phyloP scores from a whole-genome alignment of 2,888 invertebrate genomes.

The Ectemnius continuus region DNA sequence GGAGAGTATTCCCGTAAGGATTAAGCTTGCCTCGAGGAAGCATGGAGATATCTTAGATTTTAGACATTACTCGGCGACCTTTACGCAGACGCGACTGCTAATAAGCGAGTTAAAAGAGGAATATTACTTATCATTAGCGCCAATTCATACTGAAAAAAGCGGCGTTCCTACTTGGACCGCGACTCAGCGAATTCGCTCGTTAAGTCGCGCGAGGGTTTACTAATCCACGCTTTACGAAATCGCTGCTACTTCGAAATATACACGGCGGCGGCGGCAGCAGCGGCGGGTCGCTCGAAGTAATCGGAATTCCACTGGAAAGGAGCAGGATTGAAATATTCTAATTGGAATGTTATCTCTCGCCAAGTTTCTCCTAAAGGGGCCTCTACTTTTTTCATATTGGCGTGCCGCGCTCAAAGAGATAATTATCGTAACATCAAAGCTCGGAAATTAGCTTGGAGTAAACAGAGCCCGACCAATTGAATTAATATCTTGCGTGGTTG shows the following conservation, averaged over 20 bases:
- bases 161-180: not conserved
- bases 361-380: not conserved
- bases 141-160: constrained; percentile 7
- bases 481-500: not conserved
- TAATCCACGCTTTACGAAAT: constrained; percentile 20
- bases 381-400: not conserved
- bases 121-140: constrained; percentile 16
- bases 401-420: constrained; percentile 2
- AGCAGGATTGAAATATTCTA: constrained; percentile 37
- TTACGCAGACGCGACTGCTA: no score
- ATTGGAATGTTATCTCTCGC: constrained; percentile 40
- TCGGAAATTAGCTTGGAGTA: not conserved
- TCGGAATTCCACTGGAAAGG: constrained; percentile 29
- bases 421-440: constrained; percentile 25
- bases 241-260: constrained; percentile 19
- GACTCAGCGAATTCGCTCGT: not conserved
- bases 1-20: not conserved
- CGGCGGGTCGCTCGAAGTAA: constrained; percentile 18
- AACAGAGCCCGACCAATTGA: not conserved
- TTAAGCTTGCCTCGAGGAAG: not conserved
- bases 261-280: not conserved
- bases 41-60: not conserved
- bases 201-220: constrained; percentile 11
- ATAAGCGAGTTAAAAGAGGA: constrained; percentile 8
- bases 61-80: no score